A percentile compares a stretch with the other conserved stretches of the same genome.
Evolutionary conservation across 2,113 vertebrate genomes (phyloP).

Genomic region (Tautogolabrus adspersus): DNA sequence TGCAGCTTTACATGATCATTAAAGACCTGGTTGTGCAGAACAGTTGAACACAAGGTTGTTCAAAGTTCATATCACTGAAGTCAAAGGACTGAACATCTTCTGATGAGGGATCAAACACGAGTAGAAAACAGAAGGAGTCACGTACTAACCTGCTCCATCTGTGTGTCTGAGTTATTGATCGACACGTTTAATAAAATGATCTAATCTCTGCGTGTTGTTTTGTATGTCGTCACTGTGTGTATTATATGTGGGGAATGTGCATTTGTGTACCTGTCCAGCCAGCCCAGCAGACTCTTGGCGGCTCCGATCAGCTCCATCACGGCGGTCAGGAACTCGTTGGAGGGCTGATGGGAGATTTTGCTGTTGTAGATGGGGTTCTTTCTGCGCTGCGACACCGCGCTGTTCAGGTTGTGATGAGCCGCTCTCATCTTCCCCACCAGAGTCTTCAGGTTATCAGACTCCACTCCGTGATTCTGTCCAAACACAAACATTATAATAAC

Average conservation of each 20-base stretch:
- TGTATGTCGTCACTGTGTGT: too few relatives aligned
- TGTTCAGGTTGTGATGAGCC: conserved; percentile 88
- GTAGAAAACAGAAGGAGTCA: too few relatives aligned
- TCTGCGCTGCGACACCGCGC: conserved; percentile 87
- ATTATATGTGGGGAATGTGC: neutral
- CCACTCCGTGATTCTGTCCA: conserved; percentile 91
- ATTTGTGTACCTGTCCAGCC: conserved; percentile 90
- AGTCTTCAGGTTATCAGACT: conserved; percentile 94
- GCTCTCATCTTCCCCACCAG: conserved; percentile 89
- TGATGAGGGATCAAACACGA: too few relatives aligned
- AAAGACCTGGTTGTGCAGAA: too few relatives aligned
- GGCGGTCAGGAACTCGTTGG: conserved; percentile 93
- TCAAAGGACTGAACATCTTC: too few relatives aligned
- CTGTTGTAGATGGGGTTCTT: conserved; percentile 87
- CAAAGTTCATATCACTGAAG: too few relatives aligned
- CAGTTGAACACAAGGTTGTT: too few relatives aligned
- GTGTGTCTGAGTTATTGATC: too few relatives aligned
- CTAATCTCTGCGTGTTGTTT: too few relatives aligned
- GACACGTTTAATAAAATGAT: too few relatives aligned
- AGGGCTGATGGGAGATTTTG: conserved; percentile 87
- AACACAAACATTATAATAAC: neutral
- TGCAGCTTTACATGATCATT: too few relatives aligned
- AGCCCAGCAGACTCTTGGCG: conserved; percentile 92
- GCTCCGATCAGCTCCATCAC: conserved; percentile 95
- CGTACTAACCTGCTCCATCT: too few relatives aligned